A percentile compares a stretch with the other conserved stretches of the same genome.
phyloP scores from a whole-genome alignment of 2,113 vertebrate genomes.

The Oreamnos americanus region DNA sequence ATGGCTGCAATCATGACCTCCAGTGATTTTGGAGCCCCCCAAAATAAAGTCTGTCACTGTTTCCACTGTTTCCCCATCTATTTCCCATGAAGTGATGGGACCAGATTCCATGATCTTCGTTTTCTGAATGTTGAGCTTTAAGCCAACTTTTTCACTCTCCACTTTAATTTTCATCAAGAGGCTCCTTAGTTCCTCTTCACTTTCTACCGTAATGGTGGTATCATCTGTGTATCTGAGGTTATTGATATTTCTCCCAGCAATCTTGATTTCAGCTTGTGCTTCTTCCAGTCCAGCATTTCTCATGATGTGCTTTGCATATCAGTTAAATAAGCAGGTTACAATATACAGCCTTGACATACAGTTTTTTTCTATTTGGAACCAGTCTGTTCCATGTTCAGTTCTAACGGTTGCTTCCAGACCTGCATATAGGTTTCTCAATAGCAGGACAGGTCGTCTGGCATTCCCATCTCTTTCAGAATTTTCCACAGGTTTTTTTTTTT shows the following conservation, averaged over 20 bases:
- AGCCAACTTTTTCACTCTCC: no score
- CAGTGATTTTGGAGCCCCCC: no score
- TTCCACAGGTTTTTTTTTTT: background rate
- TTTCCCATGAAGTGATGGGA: no score
- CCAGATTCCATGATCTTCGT: no score
- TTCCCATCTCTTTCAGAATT: background rate
- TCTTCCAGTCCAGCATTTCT: background rate
- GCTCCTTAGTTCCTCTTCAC: background rate
- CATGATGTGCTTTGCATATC: background rate
- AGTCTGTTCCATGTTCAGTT: background rate
- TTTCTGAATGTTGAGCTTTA: no score
- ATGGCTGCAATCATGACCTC: no score
- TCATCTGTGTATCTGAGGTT: background rate
- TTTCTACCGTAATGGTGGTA: background rate
- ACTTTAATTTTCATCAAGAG: background rate
- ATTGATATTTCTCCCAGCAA: background rate
- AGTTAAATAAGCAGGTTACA: background rate
- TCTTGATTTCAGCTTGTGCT: background rate
- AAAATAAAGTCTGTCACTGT: no score
- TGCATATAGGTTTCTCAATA: background rate
- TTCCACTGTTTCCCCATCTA: no score
- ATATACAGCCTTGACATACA: background rate
- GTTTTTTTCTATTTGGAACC: background rate
- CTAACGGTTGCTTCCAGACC: background rate
- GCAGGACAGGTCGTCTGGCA: background rate